A percentile compares a stretch with the other conserved stretches of the same genome.
phyloP scores from a whole-genome alignment of 2,888 invertebrate genomes.

The Zeuzera pyrina region DNA sequence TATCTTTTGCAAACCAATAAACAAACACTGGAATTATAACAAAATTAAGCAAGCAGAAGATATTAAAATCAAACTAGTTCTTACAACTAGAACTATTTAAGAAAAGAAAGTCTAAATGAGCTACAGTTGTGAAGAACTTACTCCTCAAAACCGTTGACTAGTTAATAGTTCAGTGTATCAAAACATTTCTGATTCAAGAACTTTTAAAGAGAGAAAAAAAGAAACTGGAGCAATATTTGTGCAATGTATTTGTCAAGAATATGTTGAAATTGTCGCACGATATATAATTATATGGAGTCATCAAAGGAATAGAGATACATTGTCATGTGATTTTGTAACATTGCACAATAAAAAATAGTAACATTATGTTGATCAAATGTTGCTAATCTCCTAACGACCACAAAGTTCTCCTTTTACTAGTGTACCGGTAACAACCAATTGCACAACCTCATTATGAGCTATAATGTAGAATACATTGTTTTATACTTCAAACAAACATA shows the following conservation, averaged over 20 bases:
- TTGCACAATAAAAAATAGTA: slow-evolving; percentile 18
- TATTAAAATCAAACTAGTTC: slow-evolving; percentile 33
- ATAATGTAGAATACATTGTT: slow-evolving; percentile 24
- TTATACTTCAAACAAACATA: too few species aligned
- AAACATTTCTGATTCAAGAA: slow-evolving; percentile 18
- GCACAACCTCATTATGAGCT: slow-evolving; percentile 64
- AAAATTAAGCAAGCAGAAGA: slow-evolving; percentile 21
- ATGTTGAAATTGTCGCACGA: slow-evolving; percentile 11
- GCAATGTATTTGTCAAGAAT: slow-evolving; percentile 21
- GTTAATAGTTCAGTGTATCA: slow-evolving; percentile 34
- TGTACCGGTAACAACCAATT: too few species aligned
- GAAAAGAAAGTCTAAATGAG: slow-evolving; percentile 39
- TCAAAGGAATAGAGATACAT: slow-evolving; percentile 4
- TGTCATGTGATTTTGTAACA: slow-evolving; percentile 18
- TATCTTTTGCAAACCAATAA: slow-evolving; percentile 24
- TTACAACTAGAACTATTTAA: slow-evolving; percentile 25
- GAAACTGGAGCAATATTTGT: slow-evolving; percentile 15
- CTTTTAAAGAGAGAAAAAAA: slow-evolving; percentile 7
- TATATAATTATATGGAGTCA: slow-evolving; percentile 5
- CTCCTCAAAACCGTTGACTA: slow-evolving; percentile 58
- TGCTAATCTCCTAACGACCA: slow-evolving; percentile 57
- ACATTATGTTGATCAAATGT: slow-evolving; percentile 29
- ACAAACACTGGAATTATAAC: slow-evolving; percentile 3
- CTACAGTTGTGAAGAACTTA: slow-evolving; percentile 44
- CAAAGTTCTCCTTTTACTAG: too few species aligned